Evolutionary conservation across 2,113 vertebrate species (phyloP).

Genomic region (Argyrosomus japonicus): DNA sequence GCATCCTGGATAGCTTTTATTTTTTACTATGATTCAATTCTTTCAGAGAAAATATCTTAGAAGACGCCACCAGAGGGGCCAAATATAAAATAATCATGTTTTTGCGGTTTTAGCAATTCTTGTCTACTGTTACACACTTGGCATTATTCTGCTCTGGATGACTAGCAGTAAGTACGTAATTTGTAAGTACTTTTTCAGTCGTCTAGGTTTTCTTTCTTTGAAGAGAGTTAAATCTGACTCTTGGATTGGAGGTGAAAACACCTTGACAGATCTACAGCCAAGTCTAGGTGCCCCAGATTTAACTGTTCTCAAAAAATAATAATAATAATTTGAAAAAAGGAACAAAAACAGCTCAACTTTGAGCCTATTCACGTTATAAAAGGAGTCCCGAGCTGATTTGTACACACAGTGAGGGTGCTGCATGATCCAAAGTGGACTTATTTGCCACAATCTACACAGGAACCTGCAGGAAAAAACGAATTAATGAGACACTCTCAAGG

Average conservation of each 20-base stretch:
- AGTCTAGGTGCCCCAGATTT: no score
- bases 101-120: background rate
- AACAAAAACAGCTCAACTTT: background rate
- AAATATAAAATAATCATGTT: background rate
- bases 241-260: no score
- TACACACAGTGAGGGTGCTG: no score
- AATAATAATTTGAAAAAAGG: no score
- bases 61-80: background rate
- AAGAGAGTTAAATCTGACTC: no score
- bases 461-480: background rate
- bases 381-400: background rate
- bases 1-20: background rate
- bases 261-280: no score
- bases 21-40: conserved; percentile 1
- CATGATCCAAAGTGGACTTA: background rate
- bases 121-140: background rate
- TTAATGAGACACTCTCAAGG: background rate
- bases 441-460: background rate
- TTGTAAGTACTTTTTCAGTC: no score
- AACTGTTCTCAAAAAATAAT: no score
- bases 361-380: background rate
- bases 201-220: no score
- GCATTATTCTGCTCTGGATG: background rate
- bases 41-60: background rate
- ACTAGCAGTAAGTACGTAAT: background rate